Evolutionary conservation across 2,888 invertebrate species (phyloP), one percentile per base, ranked within the genome.

Genomic region (Erebia ligea): DNA sequence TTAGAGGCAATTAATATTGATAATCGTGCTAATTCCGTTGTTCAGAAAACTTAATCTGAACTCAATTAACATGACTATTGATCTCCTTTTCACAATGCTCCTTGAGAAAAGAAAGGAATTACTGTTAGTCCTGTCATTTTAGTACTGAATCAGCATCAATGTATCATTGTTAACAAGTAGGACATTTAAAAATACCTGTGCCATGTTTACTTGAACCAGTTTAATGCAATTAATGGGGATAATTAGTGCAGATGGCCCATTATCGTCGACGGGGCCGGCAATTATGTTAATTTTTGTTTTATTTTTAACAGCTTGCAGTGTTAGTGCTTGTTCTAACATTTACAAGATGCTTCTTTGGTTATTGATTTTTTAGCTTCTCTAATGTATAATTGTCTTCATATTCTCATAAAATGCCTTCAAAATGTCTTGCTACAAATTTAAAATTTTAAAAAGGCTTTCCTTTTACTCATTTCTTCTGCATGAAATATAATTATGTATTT

Each of bases 171-270:
- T 59, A 59, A 65, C 50, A 73, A 74, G 68, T 72, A 59, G 72
- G 66, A 40, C 72, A 56, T 71, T 71, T 73, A 71, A 71, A 71
- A 70, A 73, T 73, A 73, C 69, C 70, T 70, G 67, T 45, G 48
- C 45, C 48, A 19, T 62, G 73, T 72, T 72, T 65, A 74, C 67
- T 59, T 57, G 69, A 17, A 64, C 72, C 72, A 72, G 72, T 72
- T 74, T 56, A 57, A 15, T 65, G 52, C 67, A 70, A 69, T 72
- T 72, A 68, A 68, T 70, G 68, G 69, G 56, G 57, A 69, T 71
- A 71, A 71, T 69, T 59, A 58, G 63, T 59, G 48, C 70, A 67
- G 59, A 67, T 52, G 67, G 68, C 59, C 67, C 59, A 54, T 68
- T 70, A 68, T 65, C 67, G 70, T 40, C 48, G 57, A 21, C 42